Evolutionary conservation across 2,113 vertebrate genomes (phyloP).

Genomic region (Sapajus apella): DNA sequence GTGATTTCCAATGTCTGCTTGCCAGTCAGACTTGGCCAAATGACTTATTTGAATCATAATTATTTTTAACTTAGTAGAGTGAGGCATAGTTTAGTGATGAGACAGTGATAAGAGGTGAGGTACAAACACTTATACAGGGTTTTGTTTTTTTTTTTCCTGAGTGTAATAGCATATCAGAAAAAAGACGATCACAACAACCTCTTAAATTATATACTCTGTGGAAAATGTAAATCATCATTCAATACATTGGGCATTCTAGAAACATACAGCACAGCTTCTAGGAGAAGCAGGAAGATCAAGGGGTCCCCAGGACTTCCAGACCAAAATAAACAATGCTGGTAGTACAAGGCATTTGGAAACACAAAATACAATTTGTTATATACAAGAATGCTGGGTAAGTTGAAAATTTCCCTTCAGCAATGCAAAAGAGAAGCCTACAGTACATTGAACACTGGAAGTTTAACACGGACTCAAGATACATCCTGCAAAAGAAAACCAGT

Average conservation of each 20-base stretch:
- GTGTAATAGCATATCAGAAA: neutral
- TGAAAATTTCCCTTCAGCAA: slow-evolving; percentile 25
- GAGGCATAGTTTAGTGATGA: neutral
- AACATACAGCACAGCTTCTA: neutral
- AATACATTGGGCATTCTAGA: neutral
- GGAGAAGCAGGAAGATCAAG: neutral
- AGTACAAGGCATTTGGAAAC: neutral
- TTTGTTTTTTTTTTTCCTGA: neutral
- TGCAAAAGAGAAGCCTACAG: neutral
- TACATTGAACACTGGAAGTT: neutral
- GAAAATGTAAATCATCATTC: neutral
- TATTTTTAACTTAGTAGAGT: slow-evolving; percentile 26
- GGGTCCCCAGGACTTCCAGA: neutral
- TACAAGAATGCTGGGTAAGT: neutral
- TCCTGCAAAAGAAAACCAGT: slow-evolving; percentile 1
- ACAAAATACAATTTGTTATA: neutral
- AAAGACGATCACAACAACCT: neutral
- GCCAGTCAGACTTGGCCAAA: neutral
- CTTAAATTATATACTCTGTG: neutral
- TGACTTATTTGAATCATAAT: neutral
- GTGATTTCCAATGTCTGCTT: neutral
- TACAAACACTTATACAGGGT: neutral
- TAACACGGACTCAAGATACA: slow-evolving; percentile 11
- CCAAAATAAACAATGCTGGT: neutral
- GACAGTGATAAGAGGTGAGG: neutral